Evolutionary conservation across 2,888 invertebrate species (phyloP), one percentile per base, ranked within the genome.

Genomic region (Aphidius colemani): DNA sequence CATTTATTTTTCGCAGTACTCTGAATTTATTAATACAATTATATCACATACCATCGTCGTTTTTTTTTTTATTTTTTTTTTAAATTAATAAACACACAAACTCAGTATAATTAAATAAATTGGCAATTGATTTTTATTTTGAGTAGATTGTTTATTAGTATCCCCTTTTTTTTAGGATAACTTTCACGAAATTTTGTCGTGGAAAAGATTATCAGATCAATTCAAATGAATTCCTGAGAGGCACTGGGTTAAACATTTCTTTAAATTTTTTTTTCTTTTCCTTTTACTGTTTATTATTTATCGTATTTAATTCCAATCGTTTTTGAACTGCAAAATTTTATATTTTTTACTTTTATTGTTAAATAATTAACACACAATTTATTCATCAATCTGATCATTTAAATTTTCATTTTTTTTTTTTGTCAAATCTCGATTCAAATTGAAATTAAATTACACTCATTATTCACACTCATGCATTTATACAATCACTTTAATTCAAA

Each of bases 201-300:
- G 45, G n/a, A 53, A 53, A 49, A 53, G 53, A 59, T 59, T 56
- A 30, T 50, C 41, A 18, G 45, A 55, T 64, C 43, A 55, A 55
- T 59, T 59, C 45, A 56, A 64, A 60, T 60, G 55, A 64, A 64
- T 60, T 64, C 55, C 50, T 60, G 60, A 64, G 64, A 64, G 64
- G 64, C 64, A 60, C 60, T 64, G 59, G 64, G 64, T 59, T 64
- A 44, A 55, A 64, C 51, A 44, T 59, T 46, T 46, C 39, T 49
- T 59, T n/a, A n/a, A n/a, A n/a, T n/a, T 49, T 46, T 48, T 48
- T 48, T 63, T 45, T 11, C 1, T 50, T 9, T 9, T 53, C n/a
- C 30, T n/a, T 7, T 53, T 40, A 40, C 18, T 43, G 11, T 56
- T 51, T 13, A 51, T 18, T 13, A 51, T 8, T 11, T 49, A 49